Conservation (phyloP, 2,888 invertebrate genomes). For the Cyclophora punctaria region DNA sequence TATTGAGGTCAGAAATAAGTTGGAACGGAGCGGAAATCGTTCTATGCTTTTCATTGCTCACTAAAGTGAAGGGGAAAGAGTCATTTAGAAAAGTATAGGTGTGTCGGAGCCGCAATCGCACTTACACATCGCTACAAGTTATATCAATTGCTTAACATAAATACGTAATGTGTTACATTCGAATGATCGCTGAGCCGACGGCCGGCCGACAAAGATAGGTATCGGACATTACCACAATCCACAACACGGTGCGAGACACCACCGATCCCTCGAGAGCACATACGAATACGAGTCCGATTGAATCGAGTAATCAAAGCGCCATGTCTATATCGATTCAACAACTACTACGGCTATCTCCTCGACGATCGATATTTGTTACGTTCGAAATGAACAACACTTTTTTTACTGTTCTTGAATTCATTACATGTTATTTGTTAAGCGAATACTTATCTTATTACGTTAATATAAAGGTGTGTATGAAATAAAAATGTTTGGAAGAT, state of each 20-base stretch:
- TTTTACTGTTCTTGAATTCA: slow-evolving; percentile 30
- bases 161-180: slow-evolving; percentile 58
- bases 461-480: neutral
- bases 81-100: slow-evolving; percentile 4
- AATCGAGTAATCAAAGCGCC: slow-evolving; percentile 71
- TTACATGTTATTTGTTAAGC: slow-evolving; percentile 7
- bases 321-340: slow-evolving; percentile 69
- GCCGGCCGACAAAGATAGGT: slow-evolving; percentile 59
- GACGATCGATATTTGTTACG: slow-evolving; percentile 69
- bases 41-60: neutral
- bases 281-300: slow-evolving; percentile 59
- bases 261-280: slow-evolving; percentile 32
- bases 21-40: neutral
- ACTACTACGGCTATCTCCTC: slow-evolving; percentile 57
- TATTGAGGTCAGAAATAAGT: slow-evolving; percentile 1
- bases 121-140: slow-evolving; percentile 39
- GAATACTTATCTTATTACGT: neutral
- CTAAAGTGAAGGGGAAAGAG: slow-evolving; percentile 5
- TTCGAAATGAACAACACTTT: slow-evolving; percentile 46
- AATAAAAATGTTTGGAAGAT: neutral
- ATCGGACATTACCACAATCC: slow-evolving; percentile 60
- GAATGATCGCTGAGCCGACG: slow-evolving; percentile 55
- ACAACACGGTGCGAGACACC: slow-evolving; percentile 39
- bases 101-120: slow-evolving; percentile 17
- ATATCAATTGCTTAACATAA: slow-evolving; percentile 65